A percentile compares a stretch with the other conserved stretches of the same genome.
phyloP scores from a whole-genome alignment of 1,140 invertebrate species.

The Dysdera silvatica region DNA sequence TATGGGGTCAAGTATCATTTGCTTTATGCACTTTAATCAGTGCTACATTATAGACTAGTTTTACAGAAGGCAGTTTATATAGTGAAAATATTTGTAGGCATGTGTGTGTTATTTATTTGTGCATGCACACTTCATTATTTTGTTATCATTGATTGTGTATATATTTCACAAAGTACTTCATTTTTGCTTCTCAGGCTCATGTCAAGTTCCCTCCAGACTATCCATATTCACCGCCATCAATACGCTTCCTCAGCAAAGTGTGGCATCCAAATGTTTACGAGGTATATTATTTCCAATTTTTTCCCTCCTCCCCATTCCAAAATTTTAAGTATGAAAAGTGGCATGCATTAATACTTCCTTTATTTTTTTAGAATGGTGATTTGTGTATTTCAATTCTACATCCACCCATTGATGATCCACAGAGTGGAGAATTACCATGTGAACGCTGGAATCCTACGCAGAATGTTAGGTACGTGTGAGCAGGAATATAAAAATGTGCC shows the following conservation, averaged over 20 bases:
- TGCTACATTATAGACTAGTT: too few relatives aligned
- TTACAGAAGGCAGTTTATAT: too few relatives aligned
- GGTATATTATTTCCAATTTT: conserved; percentile 54
- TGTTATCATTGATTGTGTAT: background rate
- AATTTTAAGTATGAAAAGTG: background rate
- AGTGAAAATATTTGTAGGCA: background rate
- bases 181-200: conserved; percentile 69
- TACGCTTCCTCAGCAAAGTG: conserved; percentile 96
- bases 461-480: conserved; percentile 78
- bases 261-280: conserved; percentile 99
- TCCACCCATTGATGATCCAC: conserved; percentile 97
- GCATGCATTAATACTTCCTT: background rate
- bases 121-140: background rate
- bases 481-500: too few relatives aligned
- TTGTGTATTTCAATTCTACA: conserved; percentile 99
- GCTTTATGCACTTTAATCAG: too few relatives aligned
- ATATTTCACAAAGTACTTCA: background rate
- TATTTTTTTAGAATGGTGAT: conserved; percentile 78
- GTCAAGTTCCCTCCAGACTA: conserved; percentile 97
- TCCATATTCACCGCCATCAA: conserved; percentile 94
- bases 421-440: conserved; percentile 95
- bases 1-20: too few relatives aligned
- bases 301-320: background rate
- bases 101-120: background rate
- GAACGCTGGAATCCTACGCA: conserved; percentile 99